Conservation (phyloP, 2,888 invertebrate species). For the Lithophane ornitopus region DNA sequence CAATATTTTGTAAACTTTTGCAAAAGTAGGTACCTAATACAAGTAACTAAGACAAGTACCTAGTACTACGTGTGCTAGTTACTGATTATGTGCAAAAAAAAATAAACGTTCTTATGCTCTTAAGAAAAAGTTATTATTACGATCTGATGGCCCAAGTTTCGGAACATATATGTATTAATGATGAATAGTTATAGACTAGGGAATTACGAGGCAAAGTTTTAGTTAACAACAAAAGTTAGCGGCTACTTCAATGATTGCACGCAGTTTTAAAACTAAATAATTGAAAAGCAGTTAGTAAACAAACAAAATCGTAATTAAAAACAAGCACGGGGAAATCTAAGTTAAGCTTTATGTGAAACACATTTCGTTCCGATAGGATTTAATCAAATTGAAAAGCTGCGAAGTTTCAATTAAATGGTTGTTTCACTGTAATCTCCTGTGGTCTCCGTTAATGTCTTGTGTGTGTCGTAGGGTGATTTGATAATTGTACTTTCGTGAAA, state of each 20-base stretch:
- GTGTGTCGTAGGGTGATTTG: too few species aligned
- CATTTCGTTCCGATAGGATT: slow-evolving; percentile 13
- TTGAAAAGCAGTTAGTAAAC: background rate
- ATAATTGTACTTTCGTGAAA: too few species aligned
- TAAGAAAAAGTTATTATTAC: background rate
- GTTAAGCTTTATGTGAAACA: background rate
- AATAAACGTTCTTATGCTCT: background rate
- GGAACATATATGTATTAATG: background rate
- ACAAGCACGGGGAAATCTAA: background rate
- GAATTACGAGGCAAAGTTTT: background rate
- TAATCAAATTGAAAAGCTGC: slow-evolving; percentile 17
- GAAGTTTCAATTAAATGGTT: slow-evolving; percentile 25
- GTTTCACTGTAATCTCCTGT: slow-evolving; percentile 15
- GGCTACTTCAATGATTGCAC: background rate
- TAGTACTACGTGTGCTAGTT: too few species aligned
- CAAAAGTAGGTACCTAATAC: too few species aligned
- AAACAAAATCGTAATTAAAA: background rate
- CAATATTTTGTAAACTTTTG: too few species aligned
- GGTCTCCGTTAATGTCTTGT: slow-evolving; percentile 4
- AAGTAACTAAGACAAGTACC: too few species aligned
- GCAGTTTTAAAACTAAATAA: background rate
- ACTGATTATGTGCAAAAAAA: background rate
- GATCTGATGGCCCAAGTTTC: background rate
- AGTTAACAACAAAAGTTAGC: background rate
- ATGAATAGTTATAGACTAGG: background rate